Evolutionary conservation across 1,140 invertebrate genomes (phyloP).

Genomic region (Aphis gossypii): DNA sequence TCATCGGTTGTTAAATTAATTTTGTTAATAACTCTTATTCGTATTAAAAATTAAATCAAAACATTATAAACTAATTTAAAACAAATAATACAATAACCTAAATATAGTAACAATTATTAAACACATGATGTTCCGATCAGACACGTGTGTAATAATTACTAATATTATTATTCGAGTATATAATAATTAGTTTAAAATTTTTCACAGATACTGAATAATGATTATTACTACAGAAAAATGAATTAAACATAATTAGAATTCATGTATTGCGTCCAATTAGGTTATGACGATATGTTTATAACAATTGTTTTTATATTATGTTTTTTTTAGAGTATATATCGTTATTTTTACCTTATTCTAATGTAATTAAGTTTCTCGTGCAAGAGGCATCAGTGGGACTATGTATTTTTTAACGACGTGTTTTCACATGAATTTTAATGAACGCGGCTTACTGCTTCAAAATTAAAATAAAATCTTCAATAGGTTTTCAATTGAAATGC

Average conservation of each 20-base stretch:
- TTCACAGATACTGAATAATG: not conserved
- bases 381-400: not conserved
- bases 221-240: not conserved
- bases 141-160: not conserved
- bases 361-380: not conserved
- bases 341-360: not conserved
- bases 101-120: not conserved
- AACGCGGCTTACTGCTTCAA: not conserved
- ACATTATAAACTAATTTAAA: not conserved
- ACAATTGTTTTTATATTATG: not conserved
- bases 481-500: slow-evolving; percentile 31
- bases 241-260: not conserved
- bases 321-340: not conserved
- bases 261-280: not conserved
- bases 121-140: not conserved
- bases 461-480: not conserved
- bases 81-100: not conserved
- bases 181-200: not conserved
- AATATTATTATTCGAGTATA: not conserved
- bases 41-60: not conserved
- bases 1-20: not conserved
- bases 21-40: not conserved
- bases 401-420: slow-evolving; percentile 3
- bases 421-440: slow-evolving; percentile 25
- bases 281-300: not conserved